Conservation (phyloP, 2,797 vertebrate species). For the Microctenopoma lineatum region DNA sequence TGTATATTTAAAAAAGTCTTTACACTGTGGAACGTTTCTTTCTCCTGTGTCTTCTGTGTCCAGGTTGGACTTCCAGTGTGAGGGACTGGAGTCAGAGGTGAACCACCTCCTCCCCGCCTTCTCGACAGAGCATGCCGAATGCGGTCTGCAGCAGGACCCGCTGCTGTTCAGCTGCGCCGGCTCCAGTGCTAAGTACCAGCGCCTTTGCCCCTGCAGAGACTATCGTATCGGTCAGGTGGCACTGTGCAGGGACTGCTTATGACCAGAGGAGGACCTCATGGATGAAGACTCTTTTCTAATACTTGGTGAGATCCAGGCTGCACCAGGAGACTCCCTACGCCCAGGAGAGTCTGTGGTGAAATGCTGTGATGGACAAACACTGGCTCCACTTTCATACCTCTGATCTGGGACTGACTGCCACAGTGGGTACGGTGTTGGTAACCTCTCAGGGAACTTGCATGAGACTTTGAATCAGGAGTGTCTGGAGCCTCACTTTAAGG, state of each 20-base stretch:
- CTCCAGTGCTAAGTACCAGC: slow-evolving; percentile 86
- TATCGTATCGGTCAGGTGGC: slow-evolving; percentile 91
- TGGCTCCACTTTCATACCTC: slow-evolving; percentile 36
- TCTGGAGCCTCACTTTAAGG: slow-evolving; percentile 43
- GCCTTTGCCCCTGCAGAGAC: slow-evolving; percentile 94
- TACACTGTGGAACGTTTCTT: slow-evolving; percentile 1
- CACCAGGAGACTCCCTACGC: slow-evolving; percentile 1
- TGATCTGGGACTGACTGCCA: slow-evolving; percentile 46
- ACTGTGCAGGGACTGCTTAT: slow-evolving; percentile 92
- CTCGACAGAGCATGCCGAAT: slow-evolving; percentile 86
- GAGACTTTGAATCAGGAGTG: slow-evolving; percentile 61
- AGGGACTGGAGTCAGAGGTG: slow-evolving; percentile 89
- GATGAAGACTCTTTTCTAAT: slow-evolving; percentile 19
- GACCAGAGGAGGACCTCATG: slow-evolving; percentile 63
- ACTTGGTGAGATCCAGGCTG: background rate
- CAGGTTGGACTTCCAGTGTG: slow-evolving; percentile 90
- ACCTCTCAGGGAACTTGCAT: slow-evolving; percentile 81
- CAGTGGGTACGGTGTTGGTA: slow-evolving; percentile 37
- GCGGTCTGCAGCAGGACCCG: slow-evolving; percentile 92
- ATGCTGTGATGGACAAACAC: slow-evolving; percentile 23
- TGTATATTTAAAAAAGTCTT: too few relatives aligned
- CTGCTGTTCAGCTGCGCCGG: slow-evolving; percentile 95
- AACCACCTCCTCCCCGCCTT: slow-evolving; percentile 94
- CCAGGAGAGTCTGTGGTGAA: slow-evolving; percentile 12
- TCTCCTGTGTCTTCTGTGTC: background rate